Percentiles rank a stretch among this genome's conserved stretches.
These are phyloP conservation scores for Oryctolagus cuniculus DNA, from an alignment of 2,113 vertebrate species.

Conservation along the genomic window mOryCun1.1 NC_091444.1:2429001-2429500, in stretches of 20 bases:
- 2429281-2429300: background rate
- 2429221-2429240: slow-evolving; percentile 52
- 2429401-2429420: background rate
- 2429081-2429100: background rate
- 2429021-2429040: background rate
- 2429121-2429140: background rate
- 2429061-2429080: slow-evolving; percentile 6
- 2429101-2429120: background rate
- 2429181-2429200: slow-evolving; percentile 10
- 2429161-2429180: slow-evolving; percentile 11
- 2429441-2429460: background rate
- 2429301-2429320: slow-evolving; percentile 25
- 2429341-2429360: background rate
- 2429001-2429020: background rate
- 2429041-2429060: background rate
- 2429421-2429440: background rate
- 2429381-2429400: background rate
- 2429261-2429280: background rate
- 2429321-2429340: background rate
- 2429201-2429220: slow-evolving; percentile 49
- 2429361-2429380: background rate
- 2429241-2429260: background rate
- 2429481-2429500: background rate
- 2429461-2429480: background rate
- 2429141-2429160: background rate